phyloP scores from a whole-genome alignment of 2,797 vertebrate species.

The Squalus acanthias region DNA sequence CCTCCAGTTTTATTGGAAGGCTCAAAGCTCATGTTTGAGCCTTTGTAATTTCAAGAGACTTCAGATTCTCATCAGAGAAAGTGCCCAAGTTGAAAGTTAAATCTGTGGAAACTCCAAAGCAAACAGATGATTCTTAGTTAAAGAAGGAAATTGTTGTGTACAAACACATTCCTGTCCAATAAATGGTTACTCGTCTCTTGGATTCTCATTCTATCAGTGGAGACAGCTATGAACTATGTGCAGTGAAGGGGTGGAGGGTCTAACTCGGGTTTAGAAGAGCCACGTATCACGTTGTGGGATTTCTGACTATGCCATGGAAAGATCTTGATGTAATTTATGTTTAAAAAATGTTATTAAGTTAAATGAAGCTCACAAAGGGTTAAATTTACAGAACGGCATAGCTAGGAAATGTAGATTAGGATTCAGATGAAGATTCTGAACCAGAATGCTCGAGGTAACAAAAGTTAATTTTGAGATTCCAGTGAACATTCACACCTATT shows the following conservation, averaged over 20 bases:
- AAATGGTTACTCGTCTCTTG: neutral
- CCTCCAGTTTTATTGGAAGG: no score
- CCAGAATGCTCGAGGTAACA: neutral
- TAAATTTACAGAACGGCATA: neutral
- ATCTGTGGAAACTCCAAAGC: no score
- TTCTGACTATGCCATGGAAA: neutral
- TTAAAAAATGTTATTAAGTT: neutral
- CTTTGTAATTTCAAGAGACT: no score
- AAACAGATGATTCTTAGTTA: neutral
- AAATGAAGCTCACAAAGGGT: neutral
- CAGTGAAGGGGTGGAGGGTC: neutral
- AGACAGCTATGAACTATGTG: neutral
- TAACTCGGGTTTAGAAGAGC: neutral
- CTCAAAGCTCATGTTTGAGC: no score
- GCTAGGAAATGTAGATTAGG: neutral
- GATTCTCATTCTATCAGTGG: neutral
- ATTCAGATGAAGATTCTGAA: neutral
- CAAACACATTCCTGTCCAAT: neutral
- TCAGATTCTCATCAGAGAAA: no score
- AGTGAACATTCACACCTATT: neutral
- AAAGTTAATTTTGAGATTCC: neutral
- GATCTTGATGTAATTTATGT: neutral
- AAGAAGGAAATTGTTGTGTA: neutral
- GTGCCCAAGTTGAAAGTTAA: no score
- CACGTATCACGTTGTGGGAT: neutral